Conservation (phyloP, 2,113 vertebrate genomes). For the Paradoxurus hermaphroditus region DNA sequence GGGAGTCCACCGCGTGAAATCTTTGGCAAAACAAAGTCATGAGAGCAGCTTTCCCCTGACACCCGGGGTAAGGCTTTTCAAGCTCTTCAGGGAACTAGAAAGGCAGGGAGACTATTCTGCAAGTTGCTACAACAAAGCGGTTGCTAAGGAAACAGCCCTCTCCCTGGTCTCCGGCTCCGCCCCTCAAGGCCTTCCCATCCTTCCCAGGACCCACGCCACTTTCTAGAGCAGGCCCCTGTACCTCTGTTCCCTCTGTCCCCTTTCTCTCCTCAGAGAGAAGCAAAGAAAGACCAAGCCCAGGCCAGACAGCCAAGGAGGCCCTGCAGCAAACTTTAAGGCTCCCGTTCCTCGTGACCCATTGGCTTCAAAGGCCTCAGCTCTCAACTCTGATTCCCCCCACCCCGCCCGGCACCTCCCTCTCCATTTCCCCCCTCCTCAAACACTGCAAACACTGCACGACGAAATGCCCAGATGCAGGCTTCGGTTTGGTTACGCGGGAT, state of each 20-base stretch:
- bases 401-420: rapidly evolving
- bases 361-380: background rate
- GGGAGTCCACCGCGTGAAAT: constrained; percentile 44
- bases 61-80: background rate
- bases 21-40: constrained; percentile 62
- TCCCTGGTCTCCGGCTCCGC: background rate
- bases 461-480: background rate
- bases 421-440: background rate
- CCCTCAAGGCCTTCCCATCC: background rate
- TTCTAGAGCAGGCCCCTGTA: constrained; percentile 39
- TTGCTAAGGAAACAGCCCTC: constrained; percentile 14
- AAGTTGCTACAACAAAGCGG: constrained; percentile 45
- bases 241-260: background rate
- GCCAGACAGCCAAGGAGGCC: background rate
- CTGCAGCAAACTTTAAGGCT: too few species aligned
- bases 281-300: background rate
- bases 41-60: constrained; percentile 50
- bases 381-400: background rate
- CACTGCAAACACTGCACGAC: background rate
- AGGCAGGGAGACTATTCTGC: constrained; percentile 4
- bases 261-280: background rate
- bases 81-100: constrained; percentile 22
- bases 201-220: background rate
- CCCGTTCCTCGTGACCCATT: background rate
- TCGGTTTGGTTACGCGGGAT: too few species aligned